Percentiles rank a stretch among this genome's conserved stretches.
Evolutionary conservation across 2,888 invertebrate species (phyloP).

Genomic region (Caenorhabditis zanzibari): DNA sequence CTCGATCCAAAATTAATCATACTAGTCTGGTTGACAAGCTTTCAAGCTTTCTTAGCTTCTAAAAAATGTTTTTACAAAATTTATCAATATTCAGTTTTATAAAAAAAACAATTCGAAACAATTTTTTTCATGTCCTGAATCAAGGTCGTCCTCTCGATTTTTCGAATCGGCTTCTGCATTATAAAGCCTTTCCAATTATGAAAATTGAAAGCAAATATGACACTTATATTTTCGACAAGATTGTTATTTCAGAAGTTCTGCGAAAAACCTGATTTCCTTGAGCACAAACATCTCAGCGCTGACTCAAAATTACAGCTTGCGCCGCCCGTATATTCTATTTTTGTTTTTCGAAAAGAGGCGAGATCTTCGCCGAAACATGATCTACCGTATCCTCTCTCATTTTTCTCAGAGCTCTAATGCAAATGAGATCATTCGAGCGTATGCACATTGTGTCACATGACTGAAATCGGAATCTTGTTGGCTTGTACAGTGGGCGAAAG

Average conservation of each 20-base stretch:
- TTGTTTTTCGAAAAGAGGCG: neutral
- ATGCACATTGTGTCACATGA: conserved; percentile 58
- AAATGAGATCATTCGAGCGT: conserved; percentile 59
- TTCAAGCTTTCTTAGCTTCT: no score
- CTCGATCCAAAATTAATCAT: no score
- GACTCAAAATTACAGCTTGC: no score
- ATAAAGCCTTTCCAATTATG: no score
- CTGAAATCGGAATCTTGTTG: conserved; percentile 31
- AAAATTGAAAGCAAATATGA: no score
- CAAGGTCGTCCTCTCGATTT: no score
- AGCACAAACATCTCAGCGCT: neutral
- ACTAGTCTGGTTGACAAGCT: no score
- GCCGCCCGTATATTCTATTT: neutral
- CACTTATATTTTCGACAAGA: neutral
- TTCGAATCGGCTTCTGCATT: no score
- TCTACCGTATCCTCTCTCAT: conserved; percentile 43
- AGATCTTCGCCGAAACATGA: conserved; percentile 32
- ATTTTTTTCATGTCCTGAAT: no score
- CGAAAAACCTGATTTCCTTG: neutral
- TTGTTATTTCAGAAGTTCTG: neutral
- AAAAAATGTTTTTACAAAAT: no score
- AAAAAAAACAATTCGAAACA: no score
- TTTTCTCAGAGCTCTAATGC: conserved; percentile 31
- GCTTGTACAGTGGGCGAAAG: conserved; percentile 12
- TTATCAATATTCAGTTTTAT: no score